phyloP scores from a whole-genome alignment of 2,888 invertebrate species.

The Coelogynopora nodosa region DNA sequence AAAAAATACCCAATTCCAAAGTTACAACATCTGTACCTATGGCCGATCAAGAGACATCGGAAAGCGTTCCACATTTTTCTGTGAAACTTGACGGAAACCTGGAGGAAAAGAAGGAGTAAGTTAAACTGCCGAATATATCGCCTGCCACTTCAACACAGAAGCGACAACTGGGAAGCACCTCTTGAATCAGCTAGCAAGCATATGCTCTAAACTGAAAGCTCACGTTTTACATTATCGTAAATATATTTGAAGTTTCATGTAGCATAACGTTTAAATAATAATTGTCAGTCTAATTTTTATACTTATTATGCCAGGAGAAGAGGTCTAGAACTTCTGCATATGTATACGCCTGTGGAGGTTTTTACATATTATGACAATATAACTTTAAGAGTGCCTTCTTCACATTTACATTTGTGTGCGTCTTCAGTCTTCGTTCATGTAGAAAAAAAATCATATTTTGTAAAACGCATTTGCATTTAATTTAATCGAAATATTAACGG shows the following conservation, averaged over 20 bases:
- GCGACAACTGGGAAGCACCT: background rate
- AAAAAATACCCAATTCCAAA: background rate
- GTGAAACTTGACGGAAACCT: background rate
- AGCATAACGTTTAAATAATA: background rate
- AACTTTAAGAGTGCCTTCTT: too few species aligned
- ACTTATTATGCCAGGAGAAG: too few species aligned
- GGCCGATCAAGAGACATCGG: constrained; percentile 17
- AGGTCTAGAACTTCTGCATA: too few species aligned
- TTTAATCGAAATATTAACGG: too few species aligned
- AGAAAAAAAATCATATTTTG: too few species aligned
- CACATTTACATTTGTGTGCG: too few species aligned
- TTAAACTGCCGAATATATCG: background rate
- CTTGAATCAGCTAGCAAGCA: background rate
- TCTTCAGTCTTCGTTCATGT: too few species aligned
- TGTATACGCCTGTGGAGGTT: too few species aligned
- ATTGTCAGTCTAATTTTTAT: background rate
- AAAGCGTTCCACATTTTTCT: background rate
- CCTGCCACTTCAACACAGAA: constrained; percentile 19
- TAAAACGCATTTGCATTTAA: too few species aligned
- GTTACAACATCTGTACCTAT: constrained; percentile 9
- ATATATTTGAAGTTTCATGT: background rate
- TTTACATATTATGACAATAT: too few species aligned
- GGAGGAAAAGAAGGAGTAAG: background rate
- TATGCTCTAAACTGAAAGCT: background rate
- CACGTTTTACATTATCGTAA: background rate